Base-by-base conservation (phyloP, 2,888 invertebrate species). In the Thelaira solivaga region DNA sequence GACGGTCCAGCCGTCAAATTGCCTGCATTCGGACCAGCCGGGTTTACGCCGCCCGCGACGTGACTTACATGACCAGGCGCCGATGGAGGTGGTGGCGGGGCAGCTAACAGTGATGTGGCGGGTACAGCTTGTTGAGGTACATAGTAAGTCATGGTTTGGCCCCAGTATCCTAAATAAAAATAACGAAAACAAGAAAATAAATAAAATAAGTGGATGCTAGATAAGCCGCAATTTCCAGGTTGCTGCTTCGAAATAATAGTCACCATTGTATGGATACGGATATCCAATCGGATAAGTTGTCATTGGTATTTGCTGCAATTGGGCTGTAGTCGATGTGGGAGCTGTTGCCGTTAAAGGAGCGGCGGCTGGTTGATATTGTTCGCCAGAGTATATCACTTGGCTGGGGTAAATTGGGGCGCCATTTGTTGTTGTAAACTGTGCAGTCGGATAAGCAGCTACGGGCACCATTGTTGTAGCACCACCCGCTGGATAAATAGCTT, bases 321-420 rank as follows among this genome's bases (percentile, higher is more conserved):
- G 88, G 4, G 84, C 83, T 49, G 83, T 83, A 34, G 84, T 80
- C 4, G 85, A 80, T 51, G 85, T 83, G 29, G 83, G 83, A 64
- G 84, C 81, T 75, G 83, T 83, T 13, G 84, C 83, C 62, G 86
- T 82, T 59, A 84, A 68, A n/a, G 85, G 80, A 16, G 83, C 83
- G 67, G 83, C 81, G 81, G 83, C 74, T 81, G 83, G 81, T 69
- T 86, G 80, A 76, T 86, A 86, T 74, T 89, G 89, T 75, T 89
- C 89, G 36, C 88, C 85, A 36, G 89, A 87, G 80, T 89, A 89
- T n/a, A 89, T 85, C 24, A 89, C 85, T 72, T 88, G 89, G n/a
- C 86, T 83, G 75, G 86, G 88, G 81, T 89, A 89, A 64, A 89
- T 85, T 57, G 87, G 88, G 49, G 86, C 83, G 43, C 86, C 86